Evolutionary conservation across 2,888 invertebrate species (phyloP).

Genomic region (Baronia brevicornis): DNA sequence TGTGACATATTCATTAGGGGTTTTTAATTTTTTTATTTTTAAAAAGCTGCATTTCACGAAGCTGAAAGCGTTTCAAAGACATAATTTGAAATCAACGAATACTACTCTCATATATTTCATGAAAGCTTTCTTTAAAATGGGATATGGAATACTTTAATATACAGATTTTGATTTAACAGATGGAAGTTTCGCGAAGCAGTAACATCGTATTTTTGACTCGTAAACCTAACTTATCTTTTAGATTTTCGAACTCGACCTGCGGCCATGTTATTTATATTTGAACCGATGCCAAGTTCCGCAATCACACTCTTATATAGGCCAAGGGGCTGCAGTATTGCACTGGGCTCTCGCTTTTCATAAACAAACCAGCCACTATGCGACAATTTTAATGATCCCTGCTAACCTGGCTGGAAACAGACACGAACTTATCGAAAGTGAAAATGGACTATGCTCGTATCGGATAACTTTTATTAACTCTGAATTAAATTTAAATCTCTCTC

Average conservation of each 20-base stretch:
- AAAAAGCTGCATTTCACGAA: too few relatives aligned
- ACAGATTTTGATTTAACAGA: slow-evolving; percentile 3
- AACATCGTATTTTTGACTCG: slow-evolving; percentile 5
- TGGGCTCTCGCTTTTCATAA: slow-evolving; percentile 13
- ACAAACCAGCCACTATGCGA: slow-evolving; percentile 11
- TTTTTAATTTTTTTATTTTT: slow-evolving; percentile 17
- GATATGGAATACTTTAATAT: too few relatives aligned
- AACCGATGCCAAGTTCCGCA: slow-evolving; percentile 56
- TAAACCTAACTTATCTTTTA: slow-evolving; percentile 11
- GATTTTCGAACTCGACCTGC: slow-evolving; percentile 23
- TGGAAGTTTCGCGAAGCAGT: slow-evolving; percentile 4
- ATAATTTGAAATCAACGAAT: too few relatives aligned
- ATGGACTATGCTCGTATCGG: background rate
- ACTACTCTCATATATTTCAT: slow-evolving; percentile 8
- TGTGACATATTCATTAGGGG: background rate
- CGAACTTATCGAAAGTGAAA: background rate
- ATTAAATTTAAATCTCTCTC: too few relatives aligned
- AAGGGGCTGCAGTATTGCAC: slow-evolving; percentile 58
- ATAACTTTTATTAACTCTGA: too few relatives aligned
- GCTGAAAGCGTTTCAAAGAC: too few relatives aligned
- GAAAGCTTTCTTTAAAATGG: background rate
- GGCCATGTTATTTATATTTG: slow-evolving; percentile 42
- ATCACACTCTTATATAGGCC: slow-evolving; percentile 62
- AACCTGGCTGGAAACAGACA: background rate
- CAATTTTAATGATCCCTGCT: slow-evolving; percentile 5